A percentile compares a stretch with the other conserved stretches of the same genome.
Evolutionary conservation across 2,888 invertebrate species (phyloP).

Genomic region (Agriopis marginaria): DNA sequence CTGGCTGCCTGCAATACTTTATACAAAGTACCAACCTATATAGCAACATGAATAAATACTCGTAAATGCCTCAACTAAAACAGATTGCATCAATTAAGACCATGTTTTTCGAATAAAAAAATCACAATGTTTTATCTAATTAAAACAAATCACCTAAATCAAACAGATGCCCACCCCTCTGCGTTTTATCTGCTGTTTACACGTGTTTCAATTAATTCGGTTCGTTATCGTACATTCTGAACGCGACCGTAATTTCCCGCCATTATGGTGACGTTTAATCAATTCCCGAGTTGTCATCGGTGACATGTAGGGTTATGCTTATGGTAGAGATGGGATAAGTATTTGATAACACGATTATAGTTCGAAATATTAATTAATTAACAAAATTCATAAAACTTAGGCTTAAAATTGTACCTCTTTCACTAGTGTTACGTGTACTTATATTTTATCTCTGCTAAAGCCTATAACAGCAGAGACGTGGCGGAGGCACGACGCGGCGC

Average conservation of each 20-base stretch:
- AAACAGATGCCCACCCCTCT: conserved; percentile 69
- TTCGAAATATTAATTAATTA: not conserved
- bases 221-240: conserved; percentile 71
- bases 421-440: too few relatives aligned
- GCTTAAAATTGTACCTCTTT: too few relatives aligned
- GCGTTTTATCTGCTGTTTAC: conserved; percentile 49
- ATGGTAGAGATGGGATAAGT: not conserved
- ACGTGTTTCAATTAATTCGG: conserved; percentile 78
- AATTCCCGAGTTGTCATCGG: conserved; percentile 67
- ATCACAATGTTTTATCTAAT: conserved; percentile 72
- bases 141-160: conserved; percentile 77
- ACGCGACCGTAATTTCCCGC: conserved; percentile 58
- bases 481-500: too few relatives aligned
- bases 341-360: not conserved
- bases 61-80: conserved; percentile 27
- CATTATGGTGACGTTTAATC: conserved; percentile 47
- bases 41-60: not conserved
- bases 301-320: conserved; percentile 15
- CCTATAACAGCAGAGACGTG: too few relatives aligned
- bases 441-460: too few relatives aligned
- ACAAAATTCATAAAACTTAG: too few relatives aligned
- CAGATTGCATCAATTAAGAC: conserved; percentile 71
- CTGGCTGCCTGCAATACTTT: not conserved
- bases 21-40: not conserved
- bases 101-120: conserved; percentile 58